Base-by-base conservation (phyloP, 2,888 invertebrate genomes). In the Lasioglossum pauxillum region DNA sequence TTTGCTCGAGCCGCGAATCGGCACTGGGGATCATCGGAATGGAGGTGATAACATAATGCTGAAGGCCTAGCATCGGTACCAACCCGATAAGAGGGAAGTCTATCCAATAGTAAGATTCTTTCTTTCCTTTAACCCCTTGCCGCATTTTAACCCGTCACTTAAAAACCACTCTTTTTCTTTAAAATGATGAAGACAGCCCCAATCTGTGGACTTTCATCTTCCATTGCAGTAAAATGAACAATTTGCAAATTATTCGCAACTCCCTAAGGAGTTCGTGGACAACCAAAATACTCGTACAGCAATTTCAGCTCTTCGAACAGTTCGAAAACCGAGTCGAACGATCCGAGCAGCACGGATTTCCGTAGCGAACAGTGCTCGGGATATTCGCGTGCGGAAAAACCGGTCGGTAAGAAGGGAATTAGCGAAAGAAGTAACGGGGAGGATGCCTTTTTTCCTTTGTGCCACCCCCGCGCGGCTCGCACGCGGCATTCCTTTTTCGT, bases 351-450 rank as follows among this genome's bases (percentile, higher is more conserved):
- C 71, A 41, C 57, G 44, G 53, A 72, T 71, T 27, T 60, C 35
- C 19, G 46, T 19, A 5, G 64, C 5, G n/a, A 86, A 73, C 82
- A 35, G 60, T 49, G 76, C 27, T 10, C 3, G 23, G 67, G 79
- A 73, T 77, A 79, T 80, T 69, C 83, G 78, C 67, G 79, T 27
- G 81, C 75, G 38, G 72, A 92, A 93, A 92, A 93, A 92, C 92
- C 90, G 91, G 90, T 8, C 67, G 90, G 91, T 90, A 90, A 92
- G 91, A 93, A 93, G 92, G 91, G 91, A 94, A 93, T 93, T 93
- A 93, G 91, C 91, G 92, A 89, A 92, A 93, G 92, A 93, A 93
- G 91, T 88, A 90, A 88, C 90, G 41, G 89, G 86, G 87, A 86
- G 84, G 75, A 78, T 84, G 53, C 81, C 78, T 84, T 83, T 85